Evolutionary conservation across 1,140 invertebrate genomes (phyloP).

Genomic region (Formica selysi): DNA sequence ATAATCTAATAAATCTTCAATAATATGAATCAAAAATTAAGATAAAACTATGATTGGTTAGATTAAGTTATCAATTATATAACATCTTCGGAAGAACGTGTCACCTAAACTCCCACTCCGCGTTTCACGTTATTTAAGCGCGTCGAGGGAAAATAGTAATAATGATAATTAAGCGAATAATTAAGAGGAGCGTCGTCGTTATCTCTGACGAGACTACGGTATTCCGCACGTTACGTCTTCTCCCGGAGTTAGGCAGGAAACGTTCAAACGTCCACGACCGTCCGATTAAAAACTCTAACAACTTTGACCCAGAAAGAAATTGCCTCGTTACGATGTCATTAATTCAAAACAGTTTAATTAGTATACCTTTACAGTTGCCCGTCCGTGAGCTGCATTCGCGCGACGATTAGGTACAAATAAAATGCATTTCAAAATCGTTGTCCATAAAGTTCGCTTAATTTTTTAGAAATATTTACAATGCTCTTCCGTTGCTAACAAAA

Average conservation of each 20-base stretch:
- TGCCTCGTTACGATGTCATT: constrained; percentile 60
- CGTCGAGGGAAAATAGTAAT: constrained; percentile 5
- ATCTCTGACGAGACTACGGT: constrained; percentile 18
- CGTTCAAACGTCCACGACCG: constrained; percentile 31
- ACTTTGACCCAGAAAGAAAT: constrained; percentile 67
- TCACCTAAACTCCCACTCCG: background rate
- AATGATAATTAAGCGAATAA: constrained; percentile 36
- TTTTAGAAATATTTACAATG: constrained; percentile 10
- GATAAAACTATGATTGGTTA: background rate
- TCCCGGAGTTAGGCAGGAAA: constrained; percentile 15
- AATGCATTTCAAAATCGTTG: constrained; percentile 40
- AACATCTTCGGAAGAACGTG: background rate
- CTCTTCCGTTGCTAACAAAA: background rate
- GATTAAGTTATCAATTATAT: background rate
- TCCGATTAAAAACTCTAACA: constrained; percentile 70
- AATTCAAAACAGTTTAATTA: constrained; percentile 68
- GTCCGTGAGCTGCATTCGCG: constrained; percentile 23
- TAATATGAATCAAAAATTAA: background rate
- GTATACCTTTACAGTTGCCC: constrained; percentile 55
- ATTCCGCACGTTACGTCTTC: background rate
- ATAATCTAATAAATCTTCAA: constrained; percentile 40
- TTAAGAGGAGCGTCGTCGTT: background rate
- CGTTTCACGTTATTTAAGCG: constrained; percentile 34
- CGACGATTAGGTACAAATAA: constrained; percentile 43
- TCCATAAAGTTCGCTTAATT: constrained; percentile 60